These are phyloP conservation scores for Tetramorium simillimum DNA, from an alignment of 1,140 invertebrate genomes.

Conservation along the genomic window DNA sequence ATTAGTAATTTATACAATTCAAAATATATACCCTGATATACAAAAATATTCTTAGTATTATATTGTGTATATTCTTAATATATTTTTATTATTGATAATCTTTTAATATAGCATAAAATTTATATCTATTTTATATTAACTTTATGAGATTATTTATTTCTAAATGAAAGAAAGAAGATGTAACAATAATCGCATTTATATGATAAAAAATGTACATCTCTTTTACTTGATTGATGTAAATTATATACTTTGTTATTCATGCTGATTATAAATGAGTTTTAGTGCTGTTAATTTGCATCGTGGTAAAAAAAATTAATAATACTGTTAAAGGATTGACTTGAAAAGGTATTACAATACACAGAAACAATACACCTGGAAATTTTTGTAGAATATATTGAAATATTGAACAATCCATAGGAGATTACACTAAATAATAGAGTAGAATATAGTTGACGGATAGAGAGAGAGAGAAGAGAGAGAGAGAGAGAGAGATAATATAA, in stretches of 20 bases:
- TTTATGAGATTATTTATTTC: not conserved
- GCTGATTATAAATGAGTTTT: conserved; percentile 2
- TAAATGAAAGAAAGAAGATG: not conserved
- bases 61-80: not conserved
- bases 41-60: not conserved
- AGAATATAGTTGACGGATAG: conserved; percentile 67
- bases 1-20: conserved; percentile 11
- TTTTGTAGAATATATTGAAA: conserved; percentile 61
- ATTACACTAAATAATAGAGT: conserved; percentile 64
- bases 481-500: conserved; percentile 26
- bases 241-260: conserved; percentile 23
- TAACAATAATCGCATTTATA: conserved; percentile 1
- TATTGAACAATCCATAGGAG: conserved; percentile 62
- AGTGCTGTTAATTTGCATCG: not conserved
- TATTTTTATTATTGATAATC: not conserved
- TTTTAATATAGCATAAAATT: not conserved
- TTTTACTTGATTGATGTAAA: conserved; percentile 8
- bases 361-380: conserved; percentile 67
- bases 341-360: conserved; percentile 63
- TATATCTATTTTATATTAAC: not conserved
- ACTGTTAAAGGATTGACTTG: conserved; percentile 50
- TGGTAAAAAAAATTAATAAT: conserved; percentile 18
- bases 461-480: conserved; percentile 54
- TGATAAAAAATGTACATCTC: not conserved
- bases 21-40: not conserved